Conservation (phyloP, 2,113 vertebrate genomes). For the Podarcis raffonei region DNA sequence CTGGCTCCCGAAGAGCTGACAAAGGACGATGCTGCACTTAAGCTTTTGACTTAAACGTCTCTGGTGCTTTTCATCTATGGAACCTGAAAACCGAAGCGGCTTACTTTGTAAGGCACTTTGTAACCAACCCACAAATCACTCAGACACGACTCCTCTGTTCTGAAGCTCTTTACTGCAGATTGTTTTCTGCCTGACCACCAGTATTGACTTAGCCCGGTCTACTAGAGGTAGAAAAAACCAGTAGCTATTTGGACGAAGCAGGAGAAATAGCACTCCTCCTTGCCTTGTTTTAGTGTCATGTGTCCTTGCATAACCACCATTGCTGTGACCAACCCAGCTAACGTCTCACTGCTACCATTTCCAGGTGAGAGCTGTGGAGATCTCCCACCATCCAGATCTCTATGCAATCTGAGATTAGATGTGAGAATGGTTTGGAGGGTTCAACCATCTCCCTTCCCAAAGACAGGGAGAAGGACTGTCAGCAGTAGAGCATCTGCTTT, state of each 20-base stretch:
- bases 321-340: neutral
- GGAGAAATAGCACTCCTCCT: neutral
- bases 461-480: too few species aligned
- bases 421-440: too few species aligned
- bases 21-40: constrained; percentile 25
- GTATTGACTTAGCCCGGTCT: neutral
- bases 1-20: constrained; percentile 24
- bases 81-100: neutral
- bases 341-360: neutral
- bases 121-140: constrained; percentile 6
- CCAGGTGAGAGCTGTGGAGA: neutral
- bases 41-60: constrained; percentile 23
- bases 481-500: too few species aligned
- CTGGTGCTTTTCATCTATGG: constrained; percentile 28
- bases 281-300: neutral
- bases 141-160: neutral
- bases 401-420: too few species aligned
- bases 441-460: too few species aligned
- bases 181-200: neutral
- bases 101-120: neutral
- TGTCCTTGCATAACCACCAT: too few species aligned
- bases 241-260: neutral
- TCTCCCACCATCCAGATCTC: too few species aligned
- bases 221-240: neutral
- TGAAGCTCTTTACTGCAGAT: neutral